These are phyloP conservation scores for Aromia moschata DNA, from an alignment of 2,888 invertebrate genomes.

Conservation along the genomic window DNA sequence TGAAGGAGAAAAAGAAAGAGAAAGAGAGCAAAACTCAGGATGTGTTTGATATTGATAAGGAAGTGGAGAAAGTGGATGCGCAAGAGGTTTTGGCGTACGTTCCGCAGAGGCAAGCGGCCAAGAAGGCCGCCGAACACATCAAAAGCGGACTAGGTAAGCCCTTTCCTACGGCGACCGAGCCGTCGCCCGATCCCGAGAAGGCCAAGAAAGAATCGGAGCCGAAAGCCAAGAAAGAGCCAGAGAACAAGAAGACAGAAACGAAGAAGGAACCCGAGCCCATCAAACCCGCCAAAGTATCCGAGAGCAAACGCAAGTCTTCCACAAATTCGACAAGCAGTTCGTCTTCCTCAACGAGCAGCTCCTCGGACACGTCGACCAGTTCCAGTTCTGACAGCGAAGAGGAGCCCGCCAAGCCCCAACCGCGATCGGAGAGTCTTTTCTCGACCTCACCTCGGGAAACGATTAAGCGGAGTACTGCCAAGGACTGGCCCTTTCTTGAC, in stretches of 20 bases:
- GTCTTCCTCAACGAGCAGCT: constrained; percentile 64
- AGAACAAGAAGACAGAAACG: constrained; percentile 50
- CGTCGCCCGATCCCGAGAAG: constrained; percentile 53
- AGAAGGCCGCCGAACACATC: constrained; percentile 90
- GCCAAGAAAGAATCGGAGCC: constrained; percentile 52
- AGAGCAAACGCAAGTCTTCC: constrained; percentile 65
- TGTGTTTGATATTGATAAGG: constrained; percentile 71
- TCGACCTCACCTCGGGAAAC: constrained; percentile 52
- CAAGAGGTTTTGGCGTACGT: constrained; percentile 80
- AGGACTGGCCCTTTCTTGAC: constrained; percentile 83
- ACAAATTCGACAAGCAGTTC: constrained; percentile 66
- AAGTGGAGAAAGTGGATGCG: constrained; percentile 68
- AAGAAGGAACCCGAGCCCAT: constrained; percentile 40
- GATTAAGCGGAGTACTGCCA: constrained; percentile 62
- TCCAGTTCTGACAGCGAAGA: constrained; percentile 71
- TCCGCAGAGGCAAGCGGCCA: constrained; percentile 89
- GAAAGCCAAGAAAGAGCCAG: constrained; percentile 48
- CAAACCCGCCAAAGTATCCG: constrained; percentile 55
- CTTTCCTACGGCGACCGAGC: constrained; percentile 36
- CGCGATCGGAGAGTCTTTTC: constrained; percentile 42
- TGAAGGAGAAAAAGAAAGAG: constrained; percentile 47
- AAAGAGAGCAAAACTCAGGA: constrained; percentile 53
- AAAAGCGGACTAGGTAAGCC: constrained; percentile 77
- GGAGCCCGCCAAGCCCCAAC: constrained; percentile 48
- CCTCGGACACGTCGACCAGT: constrained; percentile 64